Base-by-base conservation (phyloP, 2,888 invertebrate species). In the Oegoconia quadripuncta region DNA sequence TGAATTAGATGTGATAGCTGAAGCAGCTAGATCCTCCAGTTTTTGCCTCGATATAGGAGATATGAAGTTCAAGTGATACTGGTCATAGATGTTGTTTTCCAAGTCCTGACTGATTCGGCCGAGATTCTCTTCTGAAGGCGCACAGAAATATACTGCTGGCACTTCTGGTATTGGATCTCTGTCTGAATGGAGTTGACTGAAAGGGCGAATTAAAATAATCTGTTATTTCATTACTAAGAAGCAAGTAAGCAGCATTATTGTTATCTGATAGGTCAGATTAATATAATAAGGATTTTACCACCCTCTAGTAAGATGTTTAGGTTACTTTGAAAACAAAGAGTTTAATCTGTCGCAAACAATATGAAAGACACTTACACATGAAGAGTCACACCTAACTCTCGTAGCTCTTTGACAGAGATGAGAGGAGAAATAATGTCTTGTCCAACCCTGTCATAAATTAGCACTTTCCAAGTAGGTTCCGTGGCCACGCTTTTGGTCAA, bases 401-500 rank as follows among this genome's bases (percentile, higher is more conserved):
- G 83, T 3, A 99, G 89, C 67, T 99, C 98, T 76, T 97, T 97
- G 12, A 99, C 94, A 13, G 97, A 96, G 65, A 99, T 91, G 36
- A 99, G 82, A 0, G 99, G 99, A 9, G 99, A 98, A 59, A 99
- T 97, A 34, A 99, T 97, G 73, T 99, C 99, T 84, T 99, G 99
- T 3, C 99, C 99, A 54, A 95, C 92, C 61, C 96, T 91, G 75
- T 99, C 99, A 69, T 98, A 99, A 46, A 99, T 93, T 44, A 99
- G 88, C 41, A 99, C 93, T 89, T 98, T 98, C 98, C 98, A 98
- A 9, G 95, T 93, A 15, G 98, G 97, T 81, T 98, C 96, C 23
- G 93, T 90, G 7, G 93, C 91, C 31, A 93, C 89, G 42, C 91
- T 89, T 74, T 95, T 96, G 2, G 92, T 91, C 46, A 93, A 88